These are phyloP conservation scores for Dromococcyx pavoninus DNA, from an alignment of 2,797 vertebrate species.

Conservation along the genomic window DNA sequence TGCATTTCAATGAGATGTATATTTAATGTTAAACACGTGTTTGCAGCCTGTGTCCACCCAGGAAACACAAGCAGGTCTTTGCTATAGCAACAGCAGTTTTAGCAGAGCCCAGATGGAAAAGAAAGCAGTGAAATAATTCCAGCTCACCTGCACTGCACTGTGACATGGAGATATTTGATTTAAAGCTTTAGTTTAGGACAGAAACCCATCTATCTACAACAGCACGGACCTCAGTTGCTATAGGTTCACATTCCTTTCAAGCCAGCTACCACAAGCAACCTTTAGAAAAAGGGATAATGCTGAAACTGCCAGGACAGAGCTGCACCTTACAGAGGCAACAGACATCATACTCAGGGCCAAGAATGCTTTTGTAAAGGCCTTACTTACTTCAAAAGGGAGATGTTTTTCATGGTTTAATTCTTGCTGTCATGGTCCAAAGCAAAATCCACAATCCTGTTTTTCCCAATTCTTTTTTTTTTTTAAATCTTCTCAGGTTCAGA, in stretches of 20 bases:
- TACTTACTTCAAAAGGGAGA: neutral
- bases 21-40: conserved; percentile 35
- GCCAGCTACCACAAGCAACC: neutral
- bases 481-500: neutral
- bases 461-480: neutral
- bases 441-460: neutral
- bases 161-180: neutral
- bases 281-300: neutral
- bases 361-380: neutral
- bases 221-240: neutral
- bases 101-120: conserved; percentile 4
- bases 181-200: neutral
- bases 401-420: neutral
- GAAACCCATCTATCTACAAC: neutral
- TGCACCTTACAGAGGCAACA: neutral
- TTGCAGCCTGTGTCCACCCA: conserved; percentile 35
- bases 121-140: conserved; percentile 50
- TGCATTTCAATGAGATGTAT: conserved; percentile 31
- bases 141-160: conserved; percentile 11
- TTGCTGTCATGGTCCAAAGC: fast-evolving
- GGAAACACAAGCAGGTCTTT: conserved; percentile 1
- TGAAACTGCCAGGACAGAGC: neutral
- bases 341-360: neutral
- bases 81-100: conserved; percentile 44
- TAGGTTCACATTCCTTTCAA: neutral